A percentile compares a stretch with the other conserved stretches of the same genome.
Evolutionary conservation across 2,797 vertebrate genomes (phyloP).

Genomic region (Fistularia commersonii): DNA sequence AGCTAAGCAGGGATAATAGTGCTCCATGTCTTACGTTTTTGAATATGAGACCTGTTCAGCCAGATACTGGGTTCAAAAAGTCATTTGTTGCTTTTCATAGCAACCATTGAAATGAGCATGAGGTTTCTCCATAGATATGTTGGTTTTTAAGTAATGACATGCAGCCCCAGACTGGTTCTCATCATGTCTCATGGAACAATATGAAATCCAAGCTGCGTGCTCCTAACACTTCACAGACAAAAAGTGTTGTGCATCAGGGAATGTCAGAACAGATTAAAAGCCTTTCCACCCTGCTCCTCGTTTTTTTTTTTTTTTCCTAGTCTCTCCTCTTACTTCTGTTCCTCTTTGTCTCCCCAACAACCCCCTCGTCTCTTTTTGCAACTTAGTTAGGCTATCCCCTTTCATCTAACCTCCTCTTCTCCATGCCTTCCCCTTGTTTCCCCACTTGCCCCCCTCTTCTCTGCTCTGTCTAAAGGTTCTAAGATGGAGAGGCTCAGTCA

Average conservation of each 20-base stretch:
- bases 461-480: slow-evolving; percentile 47
- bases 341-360: slow-evolving; percentile 25
- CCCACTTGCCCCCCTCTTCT: slow-evolving; percentile 14
- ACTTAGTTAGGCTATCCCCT: slow-evolving; percentile 50
- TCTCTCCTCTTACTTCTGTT: slow-evolving; percentile 17
- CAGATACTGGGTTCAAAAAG: slow-evolving; percentile 38
- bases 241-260: slow-evolving; percentile 56
- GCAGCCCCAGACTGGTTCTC: slow-evolving; percentile 41
- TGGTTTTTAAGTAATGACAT: slow-evolving; percentile 25
- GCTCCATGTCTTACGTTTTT: slow-evolving; percentile 29
- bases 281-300: slow-evolving; percentile 13
- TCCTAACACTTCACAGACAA: slow-evolving; percentile 40
- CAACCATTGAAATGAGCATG: slow-evolving; percentile 31
- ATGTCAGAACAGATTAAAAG: slow-evolving; percentile 67
- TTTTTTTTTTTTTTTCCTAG: neutral
- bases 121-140: slow-evolving; percentile 12
- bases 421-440: slow-evolving; percentile 30
- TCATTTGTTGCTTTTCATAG: slow-evolving; percentile 26
- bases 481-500: slow-evolving; percentile 62
- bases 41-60: slow-evolving; percentile 23
- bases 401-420: slow-evolving; percentile 50
- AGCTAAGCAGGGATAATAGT: slow-evolving; percentile 34
- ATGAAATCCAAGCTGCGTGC: slow-evolving; percentile 62
- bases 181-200: slow-evolving; percentile 58
- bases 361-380: slow-evolving; percentile 38